Evolutionary conservation across 2,113 vertebrate genomes (phyloP).

Genomic region (Panthera leo): DNA sequence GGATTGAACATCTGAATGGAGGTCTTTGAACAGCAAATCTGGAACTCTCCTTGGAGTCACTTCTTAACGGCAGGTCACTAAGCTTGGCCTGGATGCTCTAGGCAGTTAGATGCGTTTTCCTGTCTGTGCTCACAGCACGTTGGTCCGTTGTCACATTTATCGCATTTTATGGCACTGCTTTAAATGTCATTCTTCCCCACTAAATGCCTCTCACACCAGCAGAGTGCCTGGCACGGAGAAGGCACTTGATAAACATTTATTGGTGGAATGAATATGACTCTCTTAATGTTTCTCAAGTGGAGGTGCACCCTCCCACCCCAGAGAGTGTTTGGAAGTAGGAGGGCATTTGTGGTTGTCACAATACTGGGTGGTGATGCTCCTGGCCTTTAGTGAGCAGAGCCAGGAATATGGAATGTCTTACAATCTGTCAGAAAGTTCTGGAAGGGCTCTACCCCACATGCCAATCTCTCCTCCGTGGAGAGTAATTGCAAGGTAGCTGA

Average conservation of each 20-base stretch:
- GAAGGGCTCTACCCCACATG: neutral
- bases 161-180: conserved; percentile 18
- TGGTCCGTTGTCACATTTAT: neutral
- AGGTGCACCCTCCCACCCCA: neutral
- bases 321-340: neutral
- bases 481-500: neutral
- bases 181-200: conserved; percentile 45
- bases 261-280: neutral
- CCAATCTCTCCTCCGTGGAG: neutral
- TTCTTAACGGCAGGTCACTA: neutral
- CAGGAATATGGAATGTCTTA: neutral
- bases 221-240: conserved; percentile 20
- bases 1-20: neutral
- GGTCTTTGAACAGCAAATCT: neutral
- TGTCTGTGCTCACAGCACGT: neutral
- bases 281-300: conserved; percentile 41
- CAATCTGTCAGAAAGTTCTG: neutral
- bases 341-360: neutral
- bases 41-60: neutral
- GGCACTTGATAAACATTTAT: conserved; percentile 28
- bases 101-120: neutral
- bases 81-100: neutral
- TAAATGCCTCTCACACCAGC: neutral
- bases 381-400: neutral
- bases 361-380: neutral